Percentiles rank a stretch among this genome's conserved stretches.
These are phyloP conservation scores for Reticulitermes lucifugus DNA, from an alignment of 2,888 invertebrate genomes.

Conservation along the genomic window DNA sequence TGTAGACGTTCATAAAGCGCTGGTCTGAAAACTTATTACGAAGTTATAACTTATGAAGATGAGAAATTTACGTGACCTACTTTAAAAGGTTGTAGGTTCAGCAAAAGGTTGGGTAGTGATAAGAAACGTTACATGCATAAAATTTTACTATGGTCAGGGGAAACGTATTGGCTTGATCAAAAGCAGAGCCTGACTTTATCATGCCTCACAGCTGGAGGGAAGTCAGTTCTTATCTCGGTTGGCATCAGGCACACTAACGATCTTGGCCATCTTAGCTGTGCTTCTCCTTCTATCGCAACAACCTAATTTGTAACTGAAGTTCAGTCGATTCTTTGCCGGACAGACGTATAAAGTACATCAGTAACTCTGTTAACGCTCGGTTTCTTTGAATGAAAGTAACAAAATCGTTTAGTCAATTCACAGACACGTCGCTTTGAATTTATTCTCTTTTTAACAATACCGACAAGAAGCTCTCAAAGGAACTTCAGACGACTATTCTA, in stretches of 20 bases:
- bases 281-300: background rate
- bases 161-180: background rate
- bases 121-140: background rate
- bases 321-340: too few relatives aligned
- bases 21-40: background rate
- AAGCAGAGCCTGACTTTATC: background rate
- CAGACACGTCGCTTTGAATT: too few relatives aligned
- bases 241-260: background rate
- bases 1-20: too few relatives aligned
- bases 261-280: background rate
- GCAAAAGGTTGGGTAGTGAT: background rate
- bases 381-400: too few relatives aligned
- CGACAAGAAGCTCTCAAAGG: too few relatives aligned
- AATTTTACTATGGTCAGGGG: background rate
- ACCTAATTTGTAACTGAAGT: too few relatives aligned
- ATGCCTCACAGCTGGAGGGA: background rate
- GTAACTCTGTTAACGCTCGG: too few relatives aligned
- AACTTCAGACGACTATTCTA: too few relatives aligned
- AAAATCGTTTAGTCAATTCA: too few relatives aligned
- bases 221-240: background rate
- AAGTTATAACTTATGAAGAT: background rate
- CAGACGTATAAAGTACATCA: too few relatives aligned
- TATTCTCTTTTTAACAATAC: too few relatives aligned
- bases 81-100: background rate
- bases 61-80: constrained; percentile 18